Evolutionary conservation across 2,113 vertebrate genomes (phyloP).

Genomic region (Craseonycteris thonglongyai): DNA sequence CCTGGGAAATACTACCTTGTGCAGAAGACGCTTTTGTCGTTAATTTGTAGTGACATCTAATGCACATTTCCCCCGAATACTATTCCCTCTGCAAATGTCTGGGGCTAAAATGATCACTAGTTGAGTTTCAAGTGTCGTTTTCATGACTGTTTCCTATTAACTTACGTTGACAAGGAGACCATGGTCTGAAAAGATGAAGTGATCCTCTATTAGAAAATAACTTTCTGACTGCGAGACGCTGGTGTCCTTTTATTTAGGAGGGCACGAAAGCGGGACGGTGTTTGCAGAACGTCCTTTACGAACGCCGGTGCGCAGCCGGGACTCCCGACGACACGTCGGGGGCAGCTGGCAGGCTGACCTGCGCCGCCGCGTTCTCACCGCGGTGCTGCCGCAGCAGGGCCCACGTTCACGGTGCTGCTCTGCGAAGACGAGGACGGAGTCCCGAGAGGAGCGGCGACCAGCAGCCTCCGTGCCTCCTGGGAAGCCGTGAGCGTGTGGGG

Average conservation of each 20-base stretch:
- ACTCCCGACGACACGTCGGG: neutral
- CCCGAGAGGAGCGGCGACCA: no score
- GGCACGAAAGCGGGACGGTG: neutral
- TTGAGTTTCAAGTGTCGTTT: neutral
- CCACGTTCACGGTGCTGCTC: no score
- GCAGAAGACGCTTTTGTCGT: neutral
- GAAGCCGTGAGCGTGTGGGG: no score
- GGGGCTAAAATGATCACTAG: neutral
- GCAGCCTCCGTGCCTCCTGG: no score
- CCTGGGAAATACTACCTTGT: neutral
- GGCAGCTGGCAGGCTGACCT: no score
- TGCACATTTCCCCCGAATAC: neutral
- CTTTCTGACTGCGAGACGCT: neutral
- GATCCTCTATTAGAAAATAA: neutral
- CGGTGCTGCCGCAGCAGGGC: no score
- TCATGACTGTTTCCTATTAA: neutral
- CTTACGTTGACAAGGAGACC: neutral
- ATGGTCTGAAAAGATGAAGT: neutral
- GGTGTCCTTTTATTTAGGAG: neutral
- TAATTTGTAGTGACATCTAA: neutral
- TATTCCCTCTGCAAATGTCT: neutral
- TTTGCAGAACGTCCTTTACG: neutral
- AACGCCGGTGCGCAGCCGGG: neutral
- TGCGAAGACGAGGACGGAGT: no score
- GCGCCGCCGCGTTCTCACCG: no score